These are phyloP conservation scores for Melopsittacus undulatus DNA, from an alignment of 2,797 vertebrate genomes.

Conservation along the genomic window DNA sequence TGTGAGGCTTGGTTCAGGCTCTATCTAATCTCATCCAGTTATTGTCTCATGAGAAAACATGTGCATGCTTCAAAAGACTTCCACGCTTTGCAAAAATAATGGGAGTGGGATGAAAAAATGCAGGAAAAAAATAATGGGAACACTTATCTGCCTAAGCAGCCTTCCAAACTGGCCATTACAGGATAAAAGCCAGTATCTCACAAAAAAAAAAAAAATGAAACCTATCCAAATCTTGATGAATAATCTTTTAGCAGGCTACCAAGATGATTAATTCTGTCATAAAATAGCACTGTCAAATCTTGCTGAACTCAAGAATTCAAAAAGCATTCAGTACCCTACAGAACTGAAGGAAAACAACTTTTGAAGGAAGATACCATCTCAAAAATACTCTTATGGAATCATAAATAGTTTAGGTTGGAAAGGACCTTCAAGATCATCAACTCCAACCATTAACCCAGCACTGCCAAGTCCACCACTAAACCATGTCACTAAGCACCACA, in stretches of 20 bases:
- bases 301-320: not conserved
- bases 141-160: not conserved
- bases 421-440: not conserved
- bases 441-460: not conserved
- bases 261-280: constrained; percentile 4
- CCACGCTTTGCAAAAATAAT: not conserved
- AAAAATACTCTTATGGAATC: not conserved
- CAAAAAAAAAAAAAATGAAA: not conserved
- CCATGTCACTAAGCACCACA: not conserved
- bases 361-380: not conserved
- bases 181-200: not conserved
- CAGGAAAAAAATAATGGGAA: not conserved
- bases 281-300: not conserved
- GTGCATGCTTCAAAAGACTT: not conserved
- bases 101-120: not conserved
- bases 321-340: not conserved
- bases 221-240: not conserved
- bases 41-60: not conserved
- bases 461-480: not conserved
- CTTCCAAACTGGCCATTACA: not conserved
- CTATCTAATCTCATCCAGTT: not conserved
- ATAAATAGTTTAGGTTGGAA: not conserved
- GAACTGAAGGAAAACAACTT: not conserved
- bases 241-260: not conserved
- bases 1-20: not conserved